Percentiles rank a stretch among this genome's conserved stretches.
phyloP scores from a whole-genome alignment of 2,113 vertebrate genomes.

The rabbit (Oryctolagus cuniculus) region DNA sequence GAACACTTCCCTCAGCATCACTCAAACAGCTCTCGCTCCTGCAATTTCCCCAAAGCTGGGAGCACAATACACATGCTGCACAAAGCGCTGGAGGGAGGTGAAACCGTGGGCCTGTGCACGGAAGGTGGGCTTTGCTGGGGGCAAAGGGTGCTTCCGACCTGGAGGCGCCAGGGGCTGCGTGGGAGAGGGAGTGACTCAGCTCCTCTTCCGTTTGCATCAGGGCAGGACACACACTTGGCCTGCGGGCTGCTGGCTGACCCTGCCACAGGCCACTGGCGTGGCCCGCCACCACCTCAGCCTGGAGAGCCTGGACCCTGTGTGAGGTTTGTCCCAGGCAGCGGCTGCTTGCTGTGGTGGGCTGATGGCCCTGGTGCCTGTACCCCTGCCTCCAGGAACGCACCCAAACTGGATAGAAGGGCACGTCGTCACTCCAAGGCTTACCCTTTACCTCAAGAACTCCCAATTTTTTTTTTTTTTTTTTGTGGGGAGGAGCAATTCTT shows the following conservation, averaged over 20 bases:
- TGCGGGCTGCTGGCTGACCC: not conserved
- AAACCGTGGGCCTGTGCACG: too few species aligned
- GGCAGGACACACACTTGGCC: not conserved
- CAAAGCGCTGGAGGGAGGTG: too few species aligned
- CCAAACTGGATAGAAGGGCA: not conserved
- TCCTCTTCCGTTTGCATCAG: rapidly evolving
- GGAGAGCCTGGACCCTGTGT: not conserved
- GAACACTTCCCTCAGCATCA: not conserved
- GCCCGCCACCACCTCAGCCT: not conserved
- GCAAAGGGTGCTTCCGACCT: not conserved
- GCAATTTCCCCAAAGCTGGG: too few species aligned
- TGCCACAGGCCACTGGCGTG: rapidly evolving
- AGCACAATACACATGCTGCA: too few species aligned
- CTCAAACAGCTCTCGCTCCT: too few species aligned
- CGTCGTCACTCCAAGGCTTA: not conserved
- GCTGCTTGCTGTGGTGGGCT: not conserved
- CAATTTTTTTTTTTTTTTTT: too few species aligned
- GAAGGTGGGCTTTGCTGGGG: not conserved
- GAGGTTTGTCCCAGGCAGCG: not conserved
- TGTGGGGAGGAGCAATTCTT: not conserved
- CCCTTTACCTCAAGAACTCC: not conserved
- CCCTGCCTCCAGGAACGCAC: not conserved
- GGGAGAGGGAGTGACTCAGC: not conserved
- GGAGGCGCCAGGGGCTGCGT: not conserved
- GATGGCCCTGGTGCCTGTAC: not conserved